Base-by-base conservation (phyloP, 2,797 vertebrate species). In the Halcyon leucocephala region DNA sequence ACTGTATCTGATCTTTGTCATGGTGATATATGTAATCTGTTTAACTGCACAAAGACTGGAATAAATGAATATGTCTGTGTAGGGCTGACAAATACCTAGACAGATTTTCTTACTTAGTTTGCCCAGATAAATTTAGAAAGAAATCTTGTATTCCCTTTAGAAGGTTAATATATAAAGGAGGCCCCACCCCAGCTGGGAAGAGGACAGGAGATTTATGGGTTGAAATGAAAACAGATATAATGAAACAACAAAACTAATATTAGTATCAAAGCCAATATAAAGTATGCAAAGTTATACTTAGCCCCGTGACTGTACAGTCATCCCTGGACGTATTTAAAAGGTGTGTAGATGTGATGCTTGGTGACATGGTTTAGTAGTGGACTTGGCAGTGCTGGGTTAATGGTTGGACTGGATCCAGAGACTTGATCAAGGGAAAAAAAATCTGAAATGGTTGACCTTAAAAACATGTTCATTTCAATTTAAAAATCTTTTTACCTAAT, bases 1-100 rank as follows among this genome's bases (percentile, higher is more conserved):
- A 49, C 39, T 58, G 2, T 62, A 39, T 65, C 54, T 81, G 44
- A 84, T 89, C 46, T 92, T 80, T 82, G 62, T 70, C 67, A 66
- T 73, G n/a, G 44, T 95, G 94, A 86, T 62, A 65, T 60, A 93
- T 80, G 28, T 82, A 79, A 79, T 80, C 29, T 62, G 33, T 92
- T 89, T 80, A 89, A 79, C 26, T 35, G 8, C 46, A 52, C 33
- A 55, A 24, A 65, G 17, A 29, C 22, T 58, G 76, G n/a, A 73
- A 82, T 61, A 83, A 92, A 86, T 83, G 10, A 81, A 54, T 72
- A 76, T 46, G 10, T 8, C 28, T 86, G 25, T 29, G 7, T 35
- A 81, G 16, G 18, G 17, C 1, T 90, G 37, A 70, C 26, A 89
- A 93, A 54, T 39, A 54, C 52, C 90, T 73, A 35, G 22, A 54